A percentile compares a stretch with the other conserved stretches of the same genome.
Evolutionary conservation across 2,888 invertebrate genomes (phyloP).

Genomic region (Pseudococcus viburni): DNA sequence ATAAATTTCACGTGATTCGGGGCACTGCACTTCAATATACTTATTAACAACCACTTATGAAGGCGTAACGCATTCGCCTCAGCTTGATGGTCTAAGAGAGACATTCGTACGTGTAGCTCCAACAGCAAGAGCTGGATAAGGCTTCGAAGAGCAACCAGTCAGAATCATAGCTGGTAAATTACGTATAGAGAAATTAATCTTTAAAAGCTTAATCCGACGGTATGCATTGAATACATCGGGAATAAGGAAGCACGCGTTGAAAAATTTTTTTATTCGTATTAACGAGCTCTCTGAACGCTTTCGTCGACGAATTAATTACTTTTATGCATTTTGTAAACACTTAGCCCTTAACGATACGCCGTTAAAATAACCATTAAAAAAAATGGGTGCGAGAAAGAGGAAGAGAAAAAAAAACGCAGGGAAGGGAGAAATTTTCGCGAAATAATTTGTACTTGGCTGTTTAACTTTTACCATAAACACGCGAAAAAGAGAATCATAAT

Average conservation of each 20-base stretch:
- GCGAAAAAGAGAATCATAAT: constrained; percentile 47
- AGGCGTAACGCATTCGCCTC: constrained; percentile 35
- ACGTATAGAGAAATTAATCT: constrained; percentile 45
- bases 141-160: neutral
- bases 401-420: neutral
- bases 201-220: neutral
- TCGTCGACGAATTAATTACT: constrained; percentile 52
- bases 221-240: neutral
- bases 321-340: constrained; percentile 58
- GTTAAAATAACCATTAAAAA: constrained; percentile 53
- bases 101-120: no score
- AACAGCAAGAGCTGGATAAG: neutral
- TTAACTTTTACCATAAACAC: constrained; percentile 56
- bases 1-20: constrained; percentile 53
- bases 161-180: neutral
- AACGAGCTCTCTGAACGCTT: constrained; percentile 43
- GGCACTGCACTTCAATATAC: constrained; percentile 51
- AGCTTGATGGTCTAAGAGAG: no score
- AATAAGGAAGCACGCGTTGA: neutral
- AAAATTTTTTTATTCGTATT: constrained; percentile 29
- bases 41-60: constrained; percentile 35
- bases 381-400: neutral
- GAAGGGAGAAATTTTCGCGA: constrained; percentile 29
- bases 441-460: constrained; percentile 54
- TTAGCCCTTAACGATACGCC: constrained; percentile 55